Percentiles rank a stretch among this genome's conserved stretches.
phyloP scores from a whole-genome alignment of 2,113 vertebrate species.

The Mesitornis unicolor region DNA sequence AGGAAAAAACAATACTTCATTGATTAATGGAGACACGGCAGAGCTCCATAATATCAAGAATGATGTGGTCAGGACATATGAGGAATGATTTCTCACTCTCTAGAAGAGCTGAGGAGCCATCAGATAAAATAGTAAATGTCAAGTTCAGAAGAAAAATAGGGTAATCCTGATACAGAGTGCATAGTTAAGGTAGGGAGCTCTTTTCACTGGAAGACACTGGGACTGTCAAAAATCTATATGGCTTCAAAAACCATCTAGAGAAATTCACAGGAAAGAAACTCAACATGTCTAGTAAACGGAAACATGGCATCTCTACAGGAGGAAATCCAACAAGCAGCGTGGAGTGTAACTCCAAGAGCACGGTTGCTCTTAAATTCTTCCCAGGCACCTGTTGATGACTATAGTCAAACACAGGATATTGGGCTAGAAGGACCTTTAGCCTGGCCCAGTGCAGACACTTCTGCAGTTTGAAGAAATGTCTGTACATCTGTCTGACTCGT shows the following conservation, averaged over 20 bases:
- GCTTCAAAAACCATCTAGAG: neutral
- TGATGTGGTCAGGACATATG: neutral
- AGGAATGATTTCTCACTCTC: neutral
- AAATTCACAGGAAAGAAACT: neutral
- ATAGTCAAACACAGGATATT: neutral
- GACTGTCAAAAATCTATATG: neutral
- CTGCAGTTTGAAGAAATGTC: neutral
- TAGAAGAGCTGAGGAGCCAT: neutral
- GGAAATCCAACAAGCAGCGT: neutral
- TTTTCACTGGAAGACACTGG: neutral
- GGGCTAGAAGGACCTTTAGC: neutral
- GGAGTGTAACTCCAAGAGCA: neutral
- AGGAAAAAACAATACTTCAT: neutral
- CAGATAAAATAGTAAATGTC: neutral
- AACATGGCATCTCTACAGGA: neutral
- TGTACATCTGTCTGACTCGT: neutral
- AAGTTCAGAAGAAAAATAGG: neutral
- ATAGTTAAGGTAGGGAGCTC: neutral
- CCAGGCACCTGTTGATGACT: neutral
- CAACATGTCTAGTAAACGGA: neutral
- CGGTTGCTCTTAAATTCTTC: neutral
- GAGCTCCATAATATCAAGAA: neutral
- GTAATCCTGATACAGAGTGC: neutral
- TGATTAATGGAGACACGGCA: neutral
- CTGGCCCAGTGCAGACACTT: neutral